These are phyloP conservation scores for Halcyon smyrnensis DNA, from an alignment of 2,797 vertebrate genomes.

Conservation along the genomic window DNA sequence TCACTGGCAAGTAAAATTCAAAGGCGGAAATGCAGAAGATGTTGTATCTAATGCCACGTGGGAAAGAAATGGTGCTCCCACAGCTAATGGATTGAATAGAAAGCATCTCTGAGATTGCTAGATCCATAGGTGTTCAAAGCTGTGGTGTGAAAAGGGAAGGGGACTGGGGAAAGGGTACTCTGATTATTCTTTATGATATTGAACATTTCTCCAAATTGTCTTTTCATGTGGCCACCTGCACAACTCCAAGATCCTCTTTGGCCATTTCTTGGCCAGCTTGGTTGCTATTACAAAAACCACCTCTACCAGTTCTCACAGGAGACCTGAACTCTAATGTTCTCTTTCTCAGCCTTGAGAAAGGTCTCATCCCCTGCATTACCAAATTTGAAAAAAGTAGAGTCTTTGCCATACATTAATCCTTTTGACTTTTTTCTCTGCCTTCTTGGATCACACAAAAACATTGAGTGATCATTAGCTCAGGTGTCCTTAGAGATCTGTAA, in stretches of 20 bases:
- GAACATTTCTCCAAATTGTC: neutral
- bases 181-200: neutral
- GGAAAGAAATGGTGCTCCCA: neutral
- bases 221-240: neutral
- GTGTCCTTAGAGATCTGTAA: neutral
- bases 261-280: neutral
- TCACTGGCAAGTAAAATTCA: neutral
- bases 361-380: neutral
- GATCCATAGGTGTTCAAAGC: neutral
- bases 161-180: accelerated
- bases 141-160: neutral
- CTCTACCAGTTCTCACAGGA: neutral
- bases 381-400: neutral
- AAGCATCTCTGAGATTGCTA: neutral
- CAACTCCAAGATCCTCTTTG: neutral
- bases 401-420: neutral
- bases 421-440: neutral
- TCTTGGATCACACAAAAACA: neutral
- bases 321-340: neutral
- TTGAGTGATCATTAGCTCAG: neutral
- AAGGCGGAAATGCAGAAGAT: neutral
- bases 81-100: neutral
- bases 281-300: neutral
- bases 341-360: neutral
- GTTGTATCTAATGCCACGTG: neutral